Conservation (phyloP, 2,888 invertebrate genomes). For the Caenorhabditis sinica region DNA sequence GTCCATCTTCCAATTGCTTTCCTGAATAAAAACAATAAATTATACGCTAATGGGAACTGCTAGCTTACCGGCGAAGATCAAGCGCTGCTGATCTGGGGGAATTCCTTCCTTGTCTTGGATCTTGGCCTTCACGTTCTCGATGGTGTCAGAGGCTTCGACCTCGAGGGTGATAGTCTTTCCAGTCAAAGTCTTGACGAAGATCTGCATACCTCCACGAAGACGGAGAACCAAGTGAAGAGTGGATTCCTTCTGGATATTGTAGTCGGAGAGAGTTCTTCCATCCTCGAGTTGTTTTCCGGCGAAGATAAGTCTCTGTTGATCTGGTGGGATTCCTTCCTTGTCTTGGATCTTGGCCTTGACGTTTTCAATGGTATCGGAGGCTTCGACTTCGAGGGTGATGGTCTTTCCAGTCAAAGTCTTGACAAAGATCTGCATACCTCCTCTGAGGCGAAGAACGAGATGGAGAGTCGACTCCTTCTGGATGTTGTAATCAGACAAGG, state of each 20-base stretch:
- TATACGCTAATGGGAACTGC: neutral
- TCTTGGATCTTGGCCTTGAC: constrained; percentile 74
- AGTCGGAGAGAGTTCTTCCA: constrained; percentile 78
- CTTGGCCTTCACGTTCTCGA: constrained; percentile 77
- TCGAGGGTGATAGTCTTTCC: constrained; percentile 90
- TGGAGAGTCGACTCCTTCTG: constrained; percentile 89
- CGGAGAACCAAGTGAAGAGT: constrained; percentile 77
- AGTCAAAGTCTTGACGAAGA: constrained; percentile 92
- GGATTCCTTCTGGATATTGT: constrained; percentile 77
- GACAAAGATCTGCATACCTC: constrained; percentile 94
- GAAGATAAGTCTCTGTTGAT: constrained; percentile 70
- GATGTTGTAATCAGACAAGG: constrained; percentile 86
- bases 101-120: constrained; percentile 78
- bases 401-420: constrained; percentile 95
- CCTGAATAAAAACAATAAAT: neutral
- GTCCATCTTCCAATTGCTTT: constrained; percentile 71
- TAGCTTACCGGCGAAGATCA: constrained; percentile 72
- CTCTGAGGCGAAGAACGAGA: constrained; percentile 85
- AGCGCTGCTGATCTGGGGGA: constrained; percentile 75
- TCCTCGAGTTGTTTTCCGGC: constrained; percentile 87
- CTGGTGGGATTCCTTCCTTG: constrained; percentile 73
- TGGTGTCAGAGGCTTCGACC: constrained; percentile 75
- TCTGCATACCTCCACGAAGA: constrained; percentile 89
- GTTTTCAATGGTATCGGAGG: constrained; percentile 70
- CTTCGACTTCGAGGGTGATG: constrained; percentile 85